Percentiles rank a stretch among this genome's conserved stretches.
Evolutionary conservation across 2,888 invertebrate species (phyloP).

Genomic region (Megamerina dolium): DNA sequence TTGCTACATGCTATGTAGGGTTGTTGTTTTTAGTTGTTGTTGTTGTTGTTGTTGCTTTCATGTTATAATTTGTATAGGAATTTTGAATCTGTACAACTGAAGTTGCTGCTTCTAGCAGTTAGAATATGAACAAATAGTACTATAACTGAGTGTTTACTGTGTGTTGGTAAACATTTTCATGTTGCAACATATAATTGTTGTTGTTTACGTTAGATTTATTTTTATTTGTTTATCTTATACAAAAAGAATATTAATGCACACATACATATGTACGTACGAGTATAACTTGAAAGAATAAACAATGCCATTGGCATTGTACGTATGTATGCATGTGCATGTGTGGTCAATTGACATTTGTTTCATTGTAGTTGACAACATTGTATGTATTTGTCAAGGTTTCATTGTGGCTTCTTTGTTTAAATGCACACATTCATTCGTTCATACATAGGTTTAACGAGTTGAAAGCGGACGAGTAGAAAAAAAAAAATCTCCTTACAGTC

Average conservation of each 20-base stretch:
- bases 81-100: not conserved
- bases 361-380: constrained; percentile 26
- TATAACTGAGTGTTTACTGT: constrained; percentile 2
- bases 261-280: not conserved
- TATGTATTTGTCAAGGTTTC: not conserved
- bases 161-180: constrained; percentile 2
- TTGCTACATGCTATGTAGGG: too few species aligned
- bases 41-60: too few species aligned
- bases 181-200: constrained; percentile 8
- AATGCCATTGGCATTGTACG: constrained; percentile 29
- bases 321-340: too few species aligned
- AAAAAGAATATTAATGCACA: not conserved
- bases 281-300: constrained; percentile 10
- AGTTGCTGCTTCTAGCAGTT: too few species aligned
- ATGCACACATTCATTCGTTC: not conserved
- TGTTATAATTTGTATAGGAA: constrained; percentile 4
- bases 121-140: too few species aligned
- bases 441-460: too few species aligned
- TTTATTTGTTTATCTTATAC: not conserved
- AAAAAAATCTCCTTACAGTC: too few species aligned
- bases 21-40: too few species aligned
- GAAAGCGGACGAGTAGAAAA: too few species aligned
- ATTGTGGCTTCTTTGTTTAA: not conserved
- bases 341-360: constrained; percentile 33
- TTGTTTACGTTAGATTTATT: constrained; percentile 16